A percentile compares a stretch with the other conserved stretches of the same genome.
Conservation (phyloP, 2,888 invertebrate species). For the Branchipolynoe longqiensis region DNA sequence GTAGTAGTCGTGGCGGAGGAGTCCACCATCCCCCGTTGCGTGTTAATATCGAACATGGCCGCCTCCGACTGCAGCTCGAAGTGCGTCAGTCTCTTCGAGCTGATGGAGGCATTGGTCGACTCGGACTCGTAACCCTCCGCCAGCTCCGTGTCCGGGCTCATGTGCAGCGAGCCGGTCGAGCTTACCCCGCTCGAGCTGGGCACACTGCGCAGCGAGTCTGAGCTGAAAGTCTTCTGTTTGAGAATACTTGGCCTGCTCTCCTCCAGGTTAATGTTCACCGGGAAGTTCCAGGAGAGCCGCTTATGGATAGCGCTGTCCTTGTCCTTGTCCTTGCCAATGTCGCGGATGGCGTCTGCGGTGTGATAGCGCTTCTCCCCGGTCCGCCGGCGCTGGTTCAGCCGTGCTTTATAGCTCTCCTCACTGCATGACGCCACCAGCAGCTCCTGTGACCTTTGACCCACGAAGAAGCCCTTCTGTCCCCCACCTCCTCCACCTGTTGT, state of each 20-base stretch:
- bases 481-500: too few species aligned
- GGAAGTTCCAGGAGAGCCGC: slow-evolving; percentile 85
- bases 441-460: slow-evolving; percentile 86
- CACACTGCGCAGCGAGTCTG: slow-evolving; percentile 82
- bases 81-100: slow-evolving; percentile 19
- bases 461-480: background rate
- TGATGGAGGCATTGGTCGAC: slow-evolving; percentile 36
- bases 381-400: slow-evolving; percentile 76
- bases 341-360: slow-evolving; percentile 87
- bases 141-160: slow-evolving; percentile 76
- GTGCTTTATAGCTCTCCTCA: slow-evolving; percentile 74
- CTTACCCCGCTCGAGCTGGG: slow-evolving; percentile 83
- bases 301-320: slow-evolving; percentile 84
- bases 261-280: slow-evolving; percentile 77
- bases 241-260: slow-evolving; percentile 72
- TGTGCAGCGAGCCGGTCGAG: slow-evolving; percentile 82
- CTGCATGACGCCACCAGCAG: slow-evolving; percentile 13
- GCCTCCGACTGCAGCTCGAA: background rate
- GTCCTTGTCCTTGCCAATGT: slow-evolving; percentile 81
- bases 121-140: slow-evolving; percentile 72
- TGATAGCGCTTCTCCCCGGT: slow-evolving; percentile 84
- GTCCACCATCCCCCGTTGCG: background rate
- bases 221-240: slow-evolving; percentile 77
- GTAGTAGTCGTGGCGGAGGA: background rate
- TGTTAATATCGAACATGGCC: background rate